A percentile compares a stretch with the other conserved stretches of the same genome.
phyloP scores from a whole-genome alignment of 2,113 vertebrate genomes.

The Nipponia nippon region DNA sequence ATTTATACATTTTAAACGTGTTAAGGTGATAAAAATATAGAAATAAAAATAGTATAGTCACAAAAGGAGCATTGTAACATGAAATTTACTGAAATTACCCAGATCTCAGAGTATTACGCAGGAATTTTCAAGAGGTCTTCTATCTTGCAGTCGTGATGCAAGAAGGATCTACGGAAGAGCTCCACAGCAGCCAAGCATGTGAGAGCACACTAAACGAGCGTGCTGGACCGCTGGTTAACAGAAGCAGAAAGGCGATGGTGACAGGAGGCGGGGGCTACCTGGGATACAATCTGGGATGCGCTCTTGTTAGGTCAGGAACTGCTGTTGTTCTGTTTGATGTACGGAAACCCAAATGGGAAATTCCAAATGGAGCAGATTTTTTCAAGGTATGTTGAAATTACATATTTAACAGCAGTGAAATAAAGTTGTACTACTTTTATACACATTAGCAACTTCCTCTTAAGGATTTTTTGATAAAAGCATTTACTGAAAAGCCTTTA shows the following conservation, averaged over 20 bases:
- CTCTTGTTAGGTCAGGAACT: constrained; percentile 75
- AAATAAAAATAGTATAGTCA: background rate
- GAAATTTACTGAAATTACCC: background rate
- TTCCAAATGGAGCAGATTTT: constrained; percentile 77
- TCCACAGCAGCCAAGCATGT: background rate
- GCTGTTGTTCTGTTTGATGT: constrained; percentile 85
- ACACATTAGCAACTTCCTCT: background rate
- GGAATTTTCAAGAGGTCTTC: background rate
- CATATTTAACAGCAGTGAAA: background rate
- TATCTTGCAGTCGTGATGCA: constrained; percentile 27
- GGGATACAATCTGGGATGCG: constrained; percentile 84
- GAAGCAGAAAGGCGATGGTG: constrained; percentile 76
- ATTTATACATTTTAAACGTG: background rate
- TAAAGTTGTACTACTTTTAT: background rate
- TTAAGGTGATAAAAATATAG: background rate
- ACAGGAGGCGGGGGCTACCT: constrained; percentile 92
- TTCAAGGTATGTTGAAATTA: constrained; percentile 75
- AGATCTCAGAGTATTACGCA: background rate
- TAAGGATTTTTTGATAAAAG: background rate
- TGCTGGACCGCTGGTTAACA: background rate
- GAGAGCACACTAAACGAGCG: background rate
- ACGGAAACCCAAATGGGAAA: constrained; percentile 74
- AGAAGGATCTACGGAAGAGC: constrained; percentile 42
- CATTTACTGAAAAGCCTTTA: background rate
- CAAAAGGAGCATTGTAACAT: background rate